Evolutionary conservation across 1,140 invertebrate species (phyloP).

Genomic region (Drosophila pseudoobscura): DNA sequence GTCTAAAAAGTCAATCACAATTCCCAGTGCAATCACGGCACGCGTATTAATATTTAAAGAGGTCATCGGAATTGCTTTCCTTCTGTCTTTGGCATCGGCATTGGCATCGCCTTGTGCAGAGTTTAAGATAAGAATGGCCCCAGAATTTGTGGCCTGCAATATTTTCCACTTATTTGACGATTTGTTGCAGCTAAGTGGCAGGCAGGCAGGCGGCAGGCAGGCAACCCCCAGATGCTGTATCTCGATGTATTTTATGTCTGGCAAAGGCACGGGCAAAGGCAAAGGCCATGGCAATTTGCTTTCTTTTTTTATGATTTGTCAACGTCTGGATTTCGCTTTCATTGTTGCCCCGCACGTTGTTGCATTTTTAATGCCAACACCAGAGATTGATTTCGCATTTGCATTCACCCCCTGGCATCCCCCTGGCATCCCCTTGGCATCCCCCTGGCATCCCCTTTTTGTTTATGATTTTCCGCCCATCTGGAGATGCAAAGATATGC

Average conservation of each 20-base stretch:
- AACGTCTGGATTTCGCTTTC: slow-evolving; percentile 43
- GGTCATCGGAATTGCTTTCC: slow-evolving; percentile 76
- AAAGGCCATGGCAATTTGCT: slow-evolving; percentile 47
- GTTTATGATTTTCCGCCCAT: slow-evolving; percentile 51
- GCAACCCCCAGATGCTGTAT: slow-evolving; percentile 38
- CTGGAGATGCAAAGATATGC: slow-evolving; percentile 19
- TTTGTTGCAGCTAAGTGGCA: slow-evolving; percentile 76
- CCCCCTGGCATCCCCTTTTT: slow-evolving; percentile 5
- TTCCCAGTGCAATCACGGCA: slow-evolving; percentile 79
- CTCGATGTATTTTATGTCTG: slow-evolving; percentile 61
- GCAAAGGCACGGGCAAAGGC: slow-evolving; percentile 34
- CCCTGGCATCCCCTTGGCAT: not conserved
- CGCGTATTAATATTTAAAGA: slow-evolving; percentile 82
- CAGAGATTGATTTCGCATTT: slow-evolving; percentile 72
- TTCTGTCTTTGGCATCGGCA: slow-evolving; percentile 27
- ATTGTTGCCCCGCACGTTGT: slow-evolving; percentile 30
- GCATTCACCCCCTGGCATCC: slow-evolving; percentile 28
- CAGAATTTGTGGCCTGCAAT: slow-evolving; percentile 76
- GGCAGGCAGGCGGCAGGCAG: not conserved
- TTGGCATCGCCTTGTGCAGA: slow-evolving; percentile 18
- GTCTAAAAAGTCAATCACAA: slow-evolving; percentile 82
- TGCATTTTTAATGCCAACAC: slow-evolving; percentile 67
- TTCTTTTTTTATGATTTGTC: slow-evolving; percentile 65
- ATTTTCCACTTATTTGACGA: slow-evolving; percentile 79
- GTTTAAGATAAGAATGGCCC: slow-evolving; percentile 49